phyloP scores from a whole-genome alignment of 2,113 vertebrate genomes.

The Rafetus swinhoei region DNA sequence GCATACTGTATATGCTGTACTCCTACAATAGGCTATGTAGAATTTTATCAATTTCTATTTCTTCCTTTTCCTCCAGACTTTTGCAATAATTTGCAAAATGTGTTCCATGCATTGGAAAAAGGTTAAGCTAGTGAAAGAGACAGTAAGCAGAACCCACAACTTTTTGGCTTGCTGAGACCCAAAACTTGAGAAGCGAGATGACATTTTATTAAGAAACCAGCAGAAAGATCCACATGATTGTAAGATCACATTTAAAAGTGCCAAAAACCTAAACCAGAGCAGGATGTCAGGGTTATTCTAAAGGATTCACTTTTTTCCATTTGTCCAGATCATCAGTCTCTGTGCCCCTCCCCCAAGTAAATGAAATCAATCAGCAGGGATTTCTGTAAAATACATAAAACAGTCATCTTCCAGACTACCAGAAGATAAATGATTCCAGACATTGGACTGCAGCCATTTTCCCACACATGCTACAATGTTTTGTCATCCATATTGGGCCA shows the following conservation, averaged over 20 bases:
- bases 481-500: slow-evolving; percentile 89
- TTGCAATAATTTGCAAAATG: background rate
- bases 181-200: slow-evolving; percentile 4
- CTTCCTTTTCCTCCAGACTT: background rate
- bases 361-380: slow-evolving; percentile 85
- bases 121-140: background rate
- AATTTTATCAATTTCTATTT: background rate
- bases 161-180: slow-evolving; percentile 26
- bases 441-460: slow-evolving; percentile 88
- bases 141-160: background rate
- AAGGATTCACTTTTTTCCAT: slow-evolving; percentile 50
- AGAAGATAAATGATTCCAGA: slow-evolving; percentile 92
- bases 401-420: slow-evolving; percentile 80
- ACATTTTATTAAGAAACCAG: slow-evolving; percentile 28
- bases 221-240: background rate
- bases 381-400: slow-evolving; percentile 84
- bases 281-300: slow-evolving; percentile 45
- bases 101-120: background rate
- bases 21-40: background rate
- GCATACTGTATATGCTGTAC: background rate
- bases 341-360: slow-evolving; percentile 66
- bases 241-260: slow-evolving; percentile 72
- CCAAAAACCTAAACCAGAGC: slow-evolving; percentile 62
- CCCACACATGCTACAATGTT: slow-evolving; percentile 91
- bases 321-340: slow-evolving; percentile 56